A percentile compares a stretch with the other conserved stretches of the same genome.
phyloP scores from a whole-genome alignment of 2,888 invertebrate species.

The Stenodema calcarata region DNA sequence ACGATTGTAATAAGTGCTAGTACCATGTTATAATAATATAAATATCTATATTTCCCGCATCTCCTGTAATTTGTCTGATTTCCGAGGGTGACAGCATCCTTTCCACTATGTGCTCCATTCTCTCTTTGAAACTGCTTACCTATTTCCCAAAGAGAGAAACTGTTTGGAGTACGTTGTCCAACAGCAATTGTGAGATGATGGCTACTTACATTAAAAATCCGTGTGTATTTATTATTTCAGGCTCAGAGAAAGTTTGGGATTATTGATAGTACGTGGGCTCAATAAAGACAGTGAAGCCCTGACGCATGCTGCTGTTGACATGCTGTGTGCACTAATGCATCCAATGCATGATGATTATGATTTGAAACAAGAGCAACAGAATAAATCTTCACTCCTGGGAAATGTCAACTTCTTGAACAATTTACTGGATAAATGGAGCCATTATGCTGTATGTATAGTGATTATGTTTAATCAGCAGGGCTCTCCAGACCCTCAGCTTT shows the following conservation, averaged over 20 bases:
- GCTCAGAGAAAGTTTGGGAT: slow-evolving; percentile 93
- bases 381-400: slow-evolving; percentile 93
- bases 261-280: slow-evolving; percentile 88
- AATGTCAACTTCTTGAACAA: slow-evolving; percentile 91
- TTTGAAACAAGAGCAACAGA: slow-evolving; percentile 94
- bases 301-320: slow-evolving; percentile 95
- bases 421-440: slow-evolving; percentile 92
- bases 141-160: too few species aligned
- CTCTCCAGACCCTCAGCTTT: too few species aligned
- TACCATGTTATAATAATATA: background rate
- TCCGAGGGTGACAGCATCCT: too few species aligned
- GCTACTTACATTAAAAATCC: too few species aligned
- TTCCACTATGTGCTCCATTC: too few species aligned
- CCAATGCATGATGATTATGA: slow-evolving; percentile 98
- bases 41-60: too few species aligned
- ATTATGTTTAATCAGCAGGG: too few species aligned
- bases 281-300: slow-evolving; percentile 87
- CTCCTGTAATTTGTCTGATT: too few species aligned
- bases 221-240: slow-evolving; percentile 63
- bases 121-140: too few species aligned
- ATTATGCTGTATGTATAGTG: slow-evolving; percentile 78
- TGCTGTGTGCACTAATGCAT: slow-evolving; percentile 97
- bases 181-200: too few species aligned
- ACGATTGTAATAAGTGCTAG: background rate
- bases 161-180: too few species aligned